Evolutionary conservation across 2,888 invertebrate species (phyloP).

Genomic region (Drosophila meridionalis): DNA sequence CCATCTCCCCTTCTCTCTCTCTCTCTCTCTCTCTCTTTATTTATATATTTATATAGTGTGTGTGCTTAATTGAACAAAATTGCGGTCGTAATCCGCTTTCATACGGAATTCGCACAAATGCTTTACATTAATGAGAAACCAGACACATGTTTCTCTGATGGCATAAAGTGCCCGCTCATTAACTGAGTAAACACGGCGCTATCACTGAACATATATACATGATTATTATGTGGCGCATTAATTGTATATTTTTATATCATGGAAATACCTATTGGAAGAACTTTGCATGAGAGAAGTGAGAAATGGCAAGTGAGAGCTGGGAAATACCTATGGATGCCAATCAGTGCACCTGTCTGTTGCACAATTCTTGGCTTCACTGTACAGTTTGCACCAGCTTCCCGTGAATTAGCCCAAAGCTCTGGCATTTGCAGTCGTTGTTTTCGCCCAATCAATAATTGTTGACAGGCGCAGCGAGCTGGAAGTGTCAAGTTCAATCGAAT

Average conservation of each 20-base stretch:
- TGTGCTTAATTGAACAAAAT: constrained; percentile 1
- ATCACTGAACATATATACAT: no score
- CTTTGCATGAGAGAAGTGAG: not conserved
- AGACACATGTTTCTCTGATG: constrained; percentile 29
- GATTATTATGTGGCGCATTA: not conserved
- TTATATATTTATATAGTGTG: not conserved
- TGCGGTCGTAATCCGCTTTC: constrained; percentile 17
- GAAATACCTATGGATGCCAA: not conserved
- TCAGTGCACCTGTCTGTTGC: not conserved
- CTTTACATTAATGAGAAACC: constrained; percentile 35
- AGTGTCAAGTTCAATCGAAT: not conserved
- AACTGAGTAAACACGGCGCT: not conserved
- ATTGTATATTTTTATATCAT: not conserved
- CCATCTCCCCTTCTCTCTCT: not conserved
- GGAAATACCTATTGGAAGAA: not conserved
- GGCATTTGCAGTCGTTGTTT: not conserved
- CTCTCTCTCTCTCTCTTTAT: not conserved
- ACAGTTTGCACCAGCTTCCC: not conserved
- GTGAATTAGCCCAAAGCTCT: not conserved
- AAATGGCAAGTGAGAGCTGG: not conserved
- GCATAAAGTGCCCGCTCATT: constrained; percentile 8
- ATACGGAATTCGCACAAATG: constrained; percentile 6
- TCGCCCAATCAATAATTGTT: not conserved
- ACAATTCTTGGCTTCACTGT: not conserved
- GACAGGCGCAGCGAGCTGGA: not conserved